Conservation (phyloP, 2,797 vertebrate genomes). For the Taeniopygia guttata region DNA sequence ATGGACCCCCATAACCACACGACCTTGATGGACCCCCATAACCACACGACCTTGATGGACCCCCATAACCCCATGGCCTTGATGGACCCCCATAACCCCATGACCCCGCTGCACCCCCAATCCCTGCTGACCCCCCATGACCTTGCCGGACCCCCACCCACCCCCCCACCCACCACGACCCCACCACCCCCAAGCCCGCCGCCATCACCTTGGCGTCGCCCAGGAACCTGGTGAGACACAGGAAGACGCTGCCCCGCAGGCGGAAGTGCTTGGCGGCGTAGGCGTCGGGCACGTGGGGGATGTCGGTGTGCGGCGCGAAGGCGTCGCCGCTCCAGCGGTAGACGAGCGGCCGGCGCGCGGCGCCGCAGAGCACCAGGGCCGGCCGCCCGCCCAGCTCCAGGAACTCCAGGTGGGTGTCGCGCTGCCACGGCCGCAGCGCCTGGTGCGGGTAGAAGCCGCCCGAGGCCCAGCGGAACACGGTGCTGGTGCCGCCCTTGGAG, state of each 20-base stretch:
- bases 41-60: no score
- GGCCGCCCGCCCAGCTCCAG: neutral
- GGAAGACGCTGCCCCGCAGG: constrained; percentile 80
- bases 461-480: constrained; percentile 87
- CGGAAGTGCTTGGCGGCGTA: neutral
- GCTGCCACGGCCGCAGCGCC: neutral
- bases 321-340: neutral
- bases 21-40: no score
- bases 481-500: constrained; percentile 92
- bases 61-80: no score
- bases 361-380: neutral
- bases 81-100: no score
- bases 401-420: neutral
- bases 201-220: constrained; percentile 86
- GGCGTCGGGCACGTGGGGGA: neutral
- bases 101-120: no score
- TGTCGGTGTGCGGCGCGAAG: constrained; percentile 13
- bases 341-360: neutral
- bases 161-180: no score
- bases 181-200: no score
- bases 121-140: no score
- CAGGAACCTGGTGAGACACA: constrained; percentile 80
- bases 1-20: no score
- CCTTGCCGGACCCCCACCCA: no score
- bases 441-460: constrained; percentile 70